Conservation (phyloP, 2,888 invertebrate genomes). For the Stenotaenia linearis region DNA sequence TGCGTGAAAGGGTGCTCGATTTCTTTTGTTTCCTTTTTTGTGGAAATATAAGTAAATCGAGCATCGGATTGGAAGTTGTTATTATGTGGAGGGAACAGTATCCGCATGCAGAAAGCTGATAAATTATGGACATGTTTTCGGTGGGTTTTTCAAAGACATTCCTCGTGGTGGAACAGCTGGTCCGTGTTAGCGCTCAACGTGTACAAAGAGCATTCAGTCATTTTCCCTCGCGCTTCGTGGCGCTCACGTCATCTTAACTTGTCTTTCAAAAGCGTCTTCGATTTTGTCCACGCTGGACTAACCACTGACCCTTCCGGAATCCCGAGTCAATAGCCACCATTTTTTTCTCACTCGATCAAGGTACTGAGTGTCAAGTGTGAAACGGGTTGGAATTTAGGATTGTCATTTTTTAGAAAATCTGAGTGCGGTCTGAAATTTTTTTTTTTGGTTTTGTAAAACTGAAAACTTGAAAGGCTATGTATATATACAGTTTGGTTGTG, state of each 20-base stretch:
- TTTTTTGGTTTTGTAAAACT: too few relatives aligned
- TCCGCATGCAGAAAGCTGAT: neutral
- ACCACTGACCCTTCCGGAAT: neutral
- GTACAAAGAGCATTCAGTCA: neutral
- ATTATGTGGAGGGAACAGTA: neutral
- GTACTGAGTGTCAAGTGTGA: neutral
- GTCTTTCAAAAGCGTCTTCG: neutral
- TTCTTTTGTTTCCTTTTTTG: too few relatives aligned
- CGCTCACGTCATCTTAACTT: neutral
- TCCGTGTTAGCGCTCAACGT: neutral
- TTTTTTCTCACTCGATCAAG: neutral
- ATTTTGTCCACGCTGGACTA: neutral
- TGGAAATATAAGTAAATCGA: too few relatives aligned
- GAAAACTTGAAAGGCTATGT: too few relatives aligned
- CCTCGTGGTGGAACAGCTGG: conserved; percentile 10
- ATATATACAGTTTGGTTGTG: too few relatives aligned
- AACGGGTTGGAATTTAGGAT: neutral
- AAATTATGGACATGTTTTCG: conserved; percentile 16
- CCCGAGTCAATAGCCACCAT: neutral
- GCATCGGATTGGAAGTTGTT: too few relatives aligned
- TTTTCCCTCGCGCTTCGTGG: neutral
- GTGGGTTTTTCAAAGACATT: conserved; percentile 13
- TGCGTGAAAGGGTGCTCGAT: too few relatives aligned
- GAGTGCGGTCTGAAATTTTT: too few relatives aligned
- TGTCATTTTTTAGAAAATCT: neutral